Base-by-base conservation (phyloP, 1,140 invertebrate genomes). In the Choristoneura fumiferana region DNA sequence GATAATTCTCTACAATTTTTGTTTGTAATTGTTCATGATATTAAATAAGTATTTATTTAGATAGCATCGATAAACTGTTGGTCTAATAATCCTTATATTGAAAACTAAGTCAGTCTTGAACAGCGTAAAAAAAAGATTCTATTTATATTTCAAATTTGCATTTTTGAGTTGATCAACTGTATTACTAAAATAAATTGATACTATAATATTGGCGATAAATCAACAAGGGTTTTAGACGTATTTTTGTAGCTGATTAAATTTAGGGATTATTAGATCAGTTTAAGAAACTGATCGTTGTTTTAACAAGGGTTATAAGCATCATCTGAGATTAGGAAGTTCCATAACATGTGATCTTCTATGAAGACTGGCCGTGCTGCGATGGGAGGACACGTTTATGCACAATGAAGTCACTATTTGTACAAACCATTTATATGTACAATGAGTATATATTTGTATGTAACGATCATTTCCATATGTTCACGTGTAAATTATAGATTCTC, bases 11-110 rank as follows among this genome's bases (percentile, higher is more conserved):
- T 73, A 76, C 73, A 78, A 62, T 53, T 52, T 39, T 76, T 78
- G 76, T 71, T 76, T 80, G 70, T 80, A 84, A 84, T 71, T 79
- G 58, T 81, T 76, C 78, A 83, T 79, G 80, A 83, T 86, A 83
- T 86, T 78, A 78, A 70, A 65, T 81, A 87, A 87, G 81, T 87
- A 87, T 84, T 87, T 87, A 87, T 87, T 84, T 87, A 79, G 79
- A 72, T 84, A 84, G 78, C 65, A 54, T 71, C 69, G 59, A 29
- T 29, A 3, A 29, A 29, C 22, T 29, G 2, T 29, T 6, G 22
- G 22, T 29, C 22, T 29, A 29, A 29, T 29, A 29, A 29, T 29
- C 22, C 22, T 29, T 29, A 6, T 29, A 69, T 43, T 54, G 54
- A 65, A 65, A 62, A 13, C 35, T 64, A n/a, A n/a, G n/a, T n/a